These are phyloP conservation scores for Semotilus atromaculatus DNA, from an alignment of 2,797 vertebrate species.

Conservation along the genomic window DNA sequence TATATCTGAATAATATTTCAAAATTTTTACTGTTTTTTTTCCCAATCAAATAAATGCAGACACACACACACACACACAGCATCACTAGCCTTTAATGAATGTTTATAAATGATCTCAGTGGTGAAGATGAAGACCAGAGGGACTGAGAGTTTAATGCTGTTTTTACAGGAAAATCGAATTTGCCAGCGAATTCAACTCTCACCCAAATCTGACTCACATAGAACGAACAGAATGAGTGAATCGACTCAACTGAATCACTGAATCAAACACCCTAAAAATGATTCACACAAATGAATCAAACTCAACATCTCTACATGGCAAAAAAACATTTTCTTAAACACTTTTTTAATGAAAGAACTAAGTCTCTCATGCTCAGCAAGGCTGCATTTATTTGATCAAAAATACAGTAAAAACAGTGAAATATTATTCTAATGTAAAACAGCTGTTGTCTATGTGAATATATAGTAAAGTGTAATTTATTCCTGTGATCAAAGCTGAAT, in stretches of 20 bases:
- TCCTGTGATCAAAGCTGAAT: too few species aligned
- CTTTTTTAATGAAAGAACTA: too few species aligned
- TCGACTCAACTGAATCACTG: not conserved
- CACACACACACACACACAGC: too few species aligned
- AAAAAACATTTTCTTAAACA: not conserved
- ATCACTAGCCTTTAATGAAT: too few species aligned
- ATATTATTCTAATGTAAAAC: not conserved
- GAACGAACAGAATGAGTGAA: not conserved
- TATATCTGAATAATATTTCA: too few species aligned
- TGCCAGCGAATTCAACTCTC: not conserved
- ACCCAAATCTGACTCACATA: not conserved
- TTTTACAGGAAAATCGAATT: not conserved
- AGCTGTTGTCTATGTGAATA: not conserved
- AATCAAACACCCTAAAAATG: not conserved
- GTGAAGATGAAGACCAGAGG: not conserved
- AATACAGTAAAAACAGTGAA: not conserved
- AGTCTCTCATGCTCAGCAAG: not conserved
- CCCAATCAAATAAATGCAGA: not conserved
- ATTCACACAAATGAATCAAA: not conserved
- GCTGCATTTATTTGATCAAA: not conserved
- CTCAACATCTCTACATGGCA: not conserved
- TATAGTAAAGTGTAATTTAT: not conserved
- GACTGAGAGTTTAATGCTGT: not conserved
- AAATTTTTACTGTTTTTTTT: not conserved
- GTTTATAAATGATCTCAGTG: not conserved